Evolutionary conservation across 92 coral and sea anemone genomes (phyloP), one percentile per base, ranked within the genome.

Genomic region (Epizoanthus illoricatus): DNA sequence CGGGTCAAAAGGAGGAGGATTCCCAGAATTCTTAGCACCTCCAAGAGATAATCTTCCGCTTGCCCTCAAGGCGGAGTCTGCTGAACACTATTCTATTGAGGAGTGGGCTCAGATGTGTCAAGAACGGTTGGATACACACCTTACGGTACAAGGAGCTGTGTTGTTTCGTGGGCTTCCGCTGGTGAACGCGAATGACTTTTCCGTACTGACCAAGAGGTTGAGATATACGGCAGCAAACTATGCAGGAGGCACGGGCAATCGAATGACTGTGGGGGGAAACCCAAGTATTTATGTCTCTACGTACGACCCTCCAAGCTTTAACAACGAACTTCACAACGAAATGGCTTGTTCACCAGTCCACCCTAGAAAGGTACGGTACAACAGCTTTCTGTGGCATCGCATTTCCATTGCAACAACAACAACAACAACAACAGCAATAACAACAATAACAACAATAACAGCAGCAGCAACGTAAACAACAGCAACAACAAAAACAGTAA

Each of bases 301-400:
- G 5, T 84, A 90, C 12, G 98, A 93, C 41, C 94, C 94, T 24
- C 75, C 84, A 80, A 87, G 67, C 47, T 93, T 69, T 59, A 88
- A 42, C 59, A 93, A 84, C 40, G 98, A 93, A 84, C 85, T 92
- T 21, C 98, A 93, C 61, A 91, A 91, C 67, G 98, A 93, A 76
- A 93, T 93, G 98, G 95, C 93, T 7, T 93, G 91, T 61, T 91
- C 95, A 13, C 87, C 95, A 5, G 86, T 89, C 18, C 78, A 93
- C 63, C 95, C 98, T 39, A 89, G 74, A 58, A 93, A 91, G 94
- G 92, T 88, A 68, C 18, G 23, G 20, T 56, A 55, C 15, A 11
- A 52, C 13, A 17, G 9, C 2, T 36, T 65, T 8, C 36, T 69
- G 43, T 28, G 33, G 33, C 33, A 28, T 28, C 33, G 1, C 33